Percentiles rank a stretch among this genome's conserved stretches.
These are phyloP conservation scores for Teleogryllus oceanicus DNA, from an alignment of 2,888 invertebrate genomes.

Conservation along the genomic window DNA sequence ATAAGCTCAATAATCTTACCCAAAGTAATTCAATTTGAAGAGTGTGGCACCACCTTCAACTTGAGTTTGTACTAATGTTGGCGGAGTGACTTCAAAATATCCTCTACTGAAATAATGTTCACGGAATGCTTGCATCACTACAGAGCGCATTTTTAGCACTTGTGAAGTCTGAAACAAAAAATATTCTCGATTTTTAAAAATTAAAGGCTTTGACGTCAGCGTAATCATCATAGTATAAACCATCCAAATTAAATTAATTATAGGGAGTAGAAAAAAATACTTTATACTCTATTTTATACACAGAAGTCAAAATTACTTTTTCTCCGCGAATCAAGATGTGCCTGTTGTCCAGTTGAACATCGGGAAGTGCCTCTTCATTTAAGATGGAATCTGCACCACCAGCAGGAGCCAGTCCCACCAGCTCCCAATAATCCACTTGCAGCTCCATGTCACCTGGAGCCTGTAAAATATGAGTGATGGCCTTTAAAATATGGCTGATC, in stretches of 20 bases:
- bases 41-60: conserved; percentile 98
- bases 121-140: conserved; percentile 76
- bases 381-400: conserved; percentile 97
- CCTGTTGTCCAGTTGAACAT: conserved; percentile 94
- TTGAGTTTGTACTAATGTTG: conserved; percentile 97
- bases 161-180: conserved; percentile 67
- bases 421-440: conserved; percentile 89
- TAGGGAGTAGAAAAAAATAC: too few species aligned
- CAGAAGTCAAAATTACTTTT: conserved; percentile 56
- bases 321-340: conserved; percentile 99
- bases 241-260: too few species aligned
- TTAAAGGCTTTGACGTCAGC: too few species aligned
- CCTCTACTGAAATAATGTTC: conserved; percentile 78
- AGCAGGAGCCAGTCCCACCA: conserved; percentile 86
- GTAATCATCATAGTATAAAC: too few species aligned
- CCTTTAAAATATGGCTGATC: too few species aligned
- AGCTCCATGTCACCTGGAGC: conserved; percentile 83
- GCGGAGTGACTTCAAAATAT: conserved; percentile 92
- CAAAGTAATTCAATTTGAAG: conserved; percentile 69
- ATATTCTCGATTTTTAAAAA: neutral
- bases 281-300: too few species aligned
- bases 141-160: conserved; percentile 84
- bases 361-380: conserved; percentile 94
- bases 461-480: conserved; percentile 44
- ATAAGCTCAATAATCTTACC: conserved; percentile 45